These are phyloP conservation scores for Thereuonema tuberculata DNA, from an alignment of 1,140 invertebrate genomes.

Conservation along the genomic window DNA sequence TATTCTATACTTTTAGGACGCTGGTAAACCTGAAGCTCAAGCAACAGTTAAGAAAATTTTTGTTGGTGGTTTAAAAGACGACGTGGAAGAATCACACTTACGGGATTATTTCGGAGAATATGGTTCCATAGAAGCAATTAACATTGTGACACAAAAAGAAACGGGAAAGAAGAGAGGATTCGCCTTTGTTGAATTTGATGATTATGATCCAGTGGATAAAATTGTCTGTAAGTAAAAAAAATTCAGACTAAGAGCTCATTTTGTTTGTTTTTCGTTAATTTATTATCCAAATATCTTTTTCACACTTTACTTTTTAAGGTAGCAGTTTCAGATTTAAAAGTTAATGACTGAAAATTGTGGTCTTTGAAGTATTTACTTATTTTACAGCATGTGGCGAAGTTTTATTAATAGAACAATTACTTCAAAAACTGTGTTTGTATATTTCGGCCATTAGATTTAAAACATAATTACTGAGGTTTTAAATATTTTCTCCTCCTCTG, in stretches of 20 bases:
- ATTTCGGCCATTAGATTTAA: too few relatives aligned
- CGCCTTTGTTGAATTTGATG: constrained; percentile 35
- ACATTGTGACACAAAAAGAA: constrained; percentile 34
- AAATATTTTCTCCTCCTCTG: too few relatives aligned
- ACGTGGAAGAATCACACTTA: constrained; percentile 26
- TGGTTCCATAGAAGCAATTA: constrained; percentile 34
- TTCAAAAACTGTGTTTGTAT: too few relatives aligned
- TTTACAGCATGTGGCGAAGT: too few relatives aligned
- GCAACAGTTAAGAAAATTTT: constrained; percentile 40
- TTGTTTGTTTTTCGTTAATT: not conserved
- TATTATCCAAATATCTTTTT: not conserved
- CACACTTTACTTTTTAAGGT: too few relatives aligned
- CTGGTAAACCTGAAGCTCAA: constrained; percentile 33
- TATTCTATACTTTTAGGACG: constrained; percentile 31
- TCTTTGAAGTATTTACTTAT: too few relatives aligned
- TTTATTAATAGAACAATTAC: too few relatives aligned
- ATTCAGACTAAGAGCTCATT: too few relatives aligned
- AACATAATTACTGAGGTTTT: too few relatives aligned
- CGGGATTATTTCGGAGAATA: constrained; percentile 28
- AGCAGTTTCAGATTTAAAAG: too few relatives aligned
- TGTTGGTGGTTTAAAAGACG: constrained; percentile 33
- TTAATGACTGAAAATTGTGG: too few relatives aligned
- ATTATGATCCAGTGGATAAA: constrained; percentile 37
- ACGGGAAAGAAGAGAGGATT: constrained; percentile 33
- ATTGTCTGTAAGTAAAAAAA: constrained; percentile 24